Base-by-base conservation (phyloP, 2,888 invertebrate species). In the Hydroisotoma schaefferi region DNA sequence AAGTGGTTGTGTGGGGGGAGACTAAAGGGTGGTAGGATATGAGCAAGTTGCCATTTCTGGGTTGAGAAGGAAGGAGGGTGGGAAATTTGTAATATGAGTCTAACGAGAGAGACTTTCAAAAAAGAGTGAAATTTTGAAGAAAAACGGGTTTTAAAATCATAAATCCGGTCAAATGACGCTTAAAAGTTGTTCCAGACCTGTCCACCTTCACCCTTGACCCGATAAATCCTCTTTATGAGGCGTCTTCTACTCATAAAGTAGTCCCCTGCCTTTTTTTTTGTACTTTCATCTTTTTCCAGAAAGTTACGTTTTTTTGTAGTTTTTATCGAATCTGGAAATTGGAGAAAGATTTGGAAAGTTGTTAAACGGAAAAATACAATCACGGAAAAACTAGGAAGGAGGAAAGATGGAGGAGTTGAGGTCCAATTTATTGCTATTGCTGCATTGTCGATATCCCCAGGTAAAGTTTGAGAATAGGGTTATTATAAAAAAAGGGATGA, bases 401-500 rank as follows among this genome's bases (percentile, higher is more conserved):
- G 2, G 3, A 18, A 52, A 26, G 15, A 65, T 67, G 59, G 67
- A 67, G 60, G 67, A 67, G 57, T 63, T 67, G 26, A 61, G 64
- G 28, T 67, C 67, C 63, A 67, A 67, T 49, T 48, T 67, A 44
- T 61, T 64, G 57, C 61, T 67, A 48, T 53, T 67, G 40, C 62
- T 67, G 4, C 67, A 67, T 37, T 64, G 64, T 55, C 64, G 67
- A 55, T 64, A 67, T 55, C 67, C 67, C 40, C 63, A 67, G 67
- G 67, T 67, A 40, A 61, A 57, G 18, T 23, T 33, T 15, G 8
- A 8, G 33, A n/a, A n/a, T n/a, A n/a, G n/a, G n/a, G n/a, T n/a
- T n/a, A n/a, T n/a, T n/a, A n/a, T n/a, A n/a, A n/a, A n/a, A n/a
- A n/a, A n/a, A n/a, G n/a, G n/a, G n/a, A n/a, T n/a, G n/a, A n/a